Percentiles rank a stretch among this genome's conserved stretches.
These are phyloP conservation scores for Notothenia rossii DNA, from an alignment of 2,113 vertebrate species.

Conservation along the genomic window DNA sequence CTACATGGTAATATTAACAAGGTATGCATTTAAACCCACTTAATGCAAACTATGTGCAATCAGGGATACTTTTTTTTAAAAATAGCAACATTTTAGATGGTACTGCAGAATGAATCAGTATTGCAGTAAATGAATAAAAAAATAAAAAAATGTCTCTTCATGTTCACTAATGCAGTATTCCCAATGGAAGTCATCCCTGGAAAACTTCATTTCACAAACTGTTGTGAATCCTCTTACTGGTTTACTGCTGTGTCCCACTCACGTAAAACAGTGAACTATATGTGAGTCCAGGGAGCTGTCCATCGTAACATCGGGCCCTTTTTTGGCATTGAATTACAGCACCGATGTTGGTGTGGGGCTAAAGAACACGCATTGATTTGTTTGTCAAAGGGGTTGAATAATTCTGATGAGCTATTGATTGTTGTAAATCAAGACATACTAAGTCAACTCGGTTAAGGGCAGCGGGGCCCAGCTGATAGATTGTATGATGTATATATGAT, in stretches of 20 bases:
- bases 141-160: too few relatives aligned
- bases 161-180: background rate
- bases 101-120: background rate
- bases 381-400: conserved; percentile 72
- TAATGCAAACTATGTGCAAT: background rate
- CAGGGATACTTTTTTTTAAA: background rate
- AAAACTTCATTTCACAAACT: background rate
- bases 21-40: background rate
- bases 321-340: conserved; percentile 30
- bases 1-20: too few relatives aligned
- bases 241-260: background rate
- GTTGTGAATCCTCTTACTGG: background rate
- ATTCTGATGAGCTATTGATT: conserved; percentile 73
- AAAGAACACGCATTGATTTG: conserved; percentile 54
- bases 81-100: background rate
- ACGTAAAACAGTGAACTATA: background rate
- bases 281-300: background rate
- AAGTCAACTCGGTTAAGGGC: conserved; percentile 58
- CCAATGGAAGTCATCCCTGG: background rate
- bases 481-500: conserved; percentile 62
- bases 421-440: conserved; percentile 59
- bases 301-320: background rate
- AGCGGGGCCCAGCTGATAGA: conserved; percentile 33
- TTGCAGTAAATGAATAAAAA: background rate
- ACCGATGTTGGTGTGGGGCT: background rate